phyloP scores from a whole-genome alignment of 2,888 invertebrate genomes.

The Cheilosia vernalis region DNA sequence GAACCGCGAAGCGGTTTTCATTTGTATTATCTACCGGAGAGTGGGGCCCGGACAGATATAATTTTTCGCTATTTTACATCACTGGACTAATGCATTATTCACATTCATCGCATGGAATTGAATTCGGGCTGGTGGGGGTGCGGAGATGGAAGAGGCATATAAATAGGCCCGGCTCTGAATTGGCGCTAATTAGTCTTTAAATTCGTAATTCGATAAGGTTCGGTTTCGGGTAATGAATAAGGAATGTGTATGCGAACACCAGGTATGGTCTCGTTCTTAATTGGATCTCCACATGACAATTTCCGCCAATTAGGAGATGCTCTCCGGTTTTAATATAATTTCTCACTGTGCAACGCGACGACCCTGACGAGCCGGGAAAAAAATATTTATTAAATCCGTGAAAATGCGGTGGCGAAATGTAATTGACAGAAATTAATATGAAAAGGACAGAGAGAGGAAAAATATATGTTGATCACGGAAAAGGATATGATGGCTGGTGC shows the following conservation, averaged over 20 bases:
- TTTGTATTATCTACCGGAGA: slow-evolving; percentile 19
- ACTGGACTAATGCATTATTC: slow-evolving; percentile 72
- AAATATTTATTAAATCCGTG: slow-evolving; percentile 41
- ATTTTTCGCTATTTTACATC: slow-evolving; percentile 72
- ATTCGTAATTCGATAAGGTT: slow-evolving; percentile 74
- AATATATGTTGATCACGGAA: too few relatives aligned
- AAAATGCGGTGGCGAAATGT: slow-evolving; percentile 22
- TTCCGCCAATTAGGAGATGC: slow-evolving; percentile 62
- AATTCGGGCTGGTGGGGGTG: slow-evolving; percentile 37
- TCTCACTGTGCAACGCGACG: background rate
- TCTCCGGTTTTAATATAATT: slow-evolving; percentile 51
- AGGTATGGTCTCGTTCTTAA: slow-evolving; percentile 56
- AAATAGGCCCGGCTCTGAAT: slow-evolving; percentile 5
- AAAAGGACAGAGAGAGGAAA: background rate
- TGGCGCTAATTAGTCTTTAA: slow-evolving; percentile 74
- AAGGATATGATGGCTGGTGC: too few relatives aligned
- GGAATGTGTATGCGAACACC: slow-evolving; percentile 44
- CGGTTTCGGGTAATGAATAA: slow-evolving; percentile 74
- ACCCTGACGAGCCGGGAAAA: background rate
- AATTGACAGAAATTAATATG: slow-evolving; percentile 59
- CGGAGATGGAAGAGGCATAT: background rate
- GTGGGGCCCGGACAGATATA: slow-evolving; percentile 29
- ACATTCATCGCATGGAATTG: slow-evolving; percentile 71
- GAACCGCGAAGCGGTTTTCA: slow-evolving; percentile 63
- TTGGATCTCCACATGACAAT: slow-evolving; percentile 68